A percentile compares a stretch with the other conserved stretches of the same genome.
phyloP scores from a whole-genome alignment of 2,113 vertebrate species.

The Catharus minimus region DNA sequence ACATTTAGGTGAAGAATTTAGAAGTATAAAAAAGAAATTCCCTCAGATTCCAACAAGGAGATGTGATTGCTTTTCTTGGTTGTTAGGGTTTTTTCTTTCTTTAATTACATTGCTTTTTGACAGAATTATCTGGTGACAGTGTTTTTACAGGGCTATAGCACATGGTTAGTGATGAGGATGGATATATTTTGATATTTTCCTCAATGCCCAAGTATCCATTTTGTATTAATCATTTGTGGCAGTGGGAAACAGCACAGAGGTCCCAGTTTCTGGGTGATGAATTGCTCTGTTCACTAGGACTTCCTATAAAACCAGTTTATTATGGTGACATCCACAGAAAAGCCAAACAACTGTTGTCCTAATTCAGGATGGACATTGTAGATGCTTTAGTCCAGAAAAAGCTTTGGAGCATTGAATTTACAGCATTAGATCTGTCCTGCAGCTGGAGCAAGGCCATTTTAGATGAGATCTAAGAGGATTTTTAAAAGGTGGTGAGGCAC shows the following conservation, averaged over 20 bases:
- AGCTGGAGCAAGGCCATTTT: background rate
- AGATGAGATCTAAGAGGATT: no score
- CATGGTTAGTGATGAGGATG: accelerated
- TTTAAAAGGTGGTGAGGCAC: background rate
- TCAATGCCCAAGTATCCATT: background rate
- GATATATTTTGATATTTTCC: background rate
- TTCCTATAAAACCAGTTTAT: background rate
- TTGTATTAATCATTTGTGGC: background rate
- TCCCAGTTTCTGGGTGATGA: background rate
- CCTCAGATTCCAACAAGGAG: background rate
- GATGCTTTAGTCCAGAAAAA: background rate
- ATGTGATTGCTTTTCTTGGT: background rate
- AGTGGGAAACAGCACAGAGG: background rate
- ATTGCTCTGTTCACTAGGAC: background rate
- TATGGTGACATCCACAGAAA: background rate
- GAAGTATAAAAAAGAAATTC: background rate
- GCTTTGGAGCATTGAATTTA: background rate
- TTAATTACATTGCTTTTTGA: background rate
- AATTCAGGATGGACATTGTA: accelerated
- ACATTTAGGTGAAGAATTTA: background rate
- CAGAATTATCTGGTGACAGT: background rate
- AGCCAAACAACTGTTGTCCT: background rate
- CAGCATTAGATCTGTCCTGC: background rate
- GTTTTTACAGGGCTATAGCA: background rate
- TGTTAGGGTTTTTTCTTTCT: background rate